Evolutionary conservation across 2,113 vertebrate species (phyloP).

Genomic region (Stigmatopora argus): DNA sequence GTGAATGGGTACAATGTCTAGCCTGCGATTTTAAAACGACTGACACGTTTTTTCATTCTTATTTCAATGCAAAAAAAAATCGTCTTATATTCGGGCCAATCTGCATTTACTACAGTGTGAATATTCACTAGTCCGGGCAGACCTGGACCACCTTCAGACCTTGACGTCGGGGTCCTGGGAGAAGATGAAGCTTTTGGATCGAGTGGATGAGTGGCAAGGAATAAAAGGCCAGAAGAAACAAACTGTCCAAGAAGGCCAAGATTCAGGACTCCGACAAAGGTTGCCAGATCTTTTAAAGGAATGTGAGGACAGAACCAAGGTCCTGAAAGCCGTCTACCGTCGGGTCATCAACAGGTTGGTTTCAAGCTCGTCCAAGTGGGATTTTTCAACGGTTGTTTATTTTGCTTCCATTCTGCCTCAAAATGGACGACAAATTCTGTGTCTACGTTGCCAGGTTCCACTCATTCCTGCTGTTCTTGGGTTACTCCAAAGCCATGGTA

Average conservation of each 20-base stretch:
- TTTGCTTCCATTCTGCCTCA: not conserved
- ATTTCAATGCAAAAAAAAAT: too few relatives aligned
- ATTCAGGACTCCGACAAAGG: conserved; percentile 30
- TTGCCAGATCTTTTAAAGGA: conserved; percentile 67
- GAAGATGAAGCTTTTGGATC: conserved; percentile 62
- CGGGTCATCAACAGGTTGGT: conserved; percentile 67
- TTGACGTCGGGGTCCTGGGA: conserved; percentile 71
- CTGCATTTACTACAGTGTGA: conserved; percentile 53
- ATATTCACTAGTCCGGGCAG: conserved; percentile 61
- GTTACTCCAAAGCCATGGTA: conserved; percentile 65
- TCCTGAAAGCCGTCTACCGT: conserved; percentile 69
- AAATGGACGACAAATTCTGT: not conserved
- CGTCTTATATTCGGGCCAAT: too few relatives aligned
- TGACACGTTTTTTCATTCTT: too few relatives aligned
- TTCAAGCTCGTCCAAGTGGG: too few relatives aligned
- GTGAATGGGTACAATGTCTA: too few relatives aligned
- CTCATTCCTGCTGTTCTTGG: conserved; percentile 73
- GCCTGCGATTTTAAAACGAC: too few relatives aligned
- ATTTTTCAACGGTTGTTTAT: too few relatives aligned
- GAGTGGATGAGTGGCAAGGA: conserved; percentile 41
- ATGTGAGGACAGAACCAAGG: conserved; percentile 64
- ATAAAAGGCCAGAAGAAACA: conserved; percentile 32
- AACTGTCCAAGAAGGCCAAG: conserved; percentile 17
- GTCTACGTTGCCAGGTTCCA: conserved; percentile 60
- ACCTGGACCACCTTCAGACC: conserved; percentile 57